Evolutionary conservation across 2,113 vertebrate genomes (phyloP), one percentile per base, ranked within the genome.

Genomic region (Cinclus mexicanus): DNA sequence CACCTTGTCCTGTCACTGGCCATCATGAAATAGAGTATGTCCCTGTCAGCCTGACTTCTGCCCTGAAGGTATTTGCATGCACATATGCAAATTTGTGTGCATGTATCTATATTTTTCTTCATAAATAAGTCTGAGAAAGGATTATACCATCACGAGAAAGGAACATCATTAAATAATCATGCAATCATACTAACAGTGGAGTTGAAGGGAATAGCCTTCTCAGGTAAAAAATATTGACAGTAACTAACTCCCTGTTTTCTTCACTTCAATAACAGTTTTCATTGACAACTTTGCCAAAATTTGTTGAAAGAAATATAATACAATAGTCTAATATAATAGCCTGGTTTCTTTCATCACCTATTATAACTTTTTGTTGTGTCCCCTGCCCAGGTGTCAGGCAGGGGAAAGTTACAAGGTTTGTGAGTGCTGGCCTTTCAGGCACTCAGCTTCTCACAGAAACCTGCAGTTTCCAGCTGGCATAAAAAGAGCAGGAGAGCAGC

Each of bases 131-230:
- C 52, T 71, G 20, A 49, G 17, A 63, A 88, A 67, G 25, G 5
- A 49, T 23, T 77, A 82, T 16, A 4, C 2, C 29, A 47, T 16
- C 8, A 42, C 35, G 23, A 21, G 64, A 69, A 67, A 42, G 2
- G 1, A 18, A 21, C 41, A n/a, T 65, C 11, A 50, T 64, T 67
- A 76, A 83, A 55, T 15, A 80, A 50, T 56, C 64, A 80, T 70
- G 26, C 13, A 76, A 77, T 37, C 6, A 19, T 12, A 46, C 19
- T 74, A 78, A 42, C 5, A 52, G 4, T 1, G 3, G 2, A 6
- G 2, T 1, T 29, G 6, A 24, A 7, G 4, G 26, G 3, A 11
- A 76, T 5, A 14, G n/a, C 11, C 14, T 55, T 79, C 5, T 29
- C 33, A 76, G 7, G 17, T 64, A n/a, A 12, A 67, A 88, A 75